These are phyloP conservation scores for Antechinus stuartii DNA, from an alignment of 2,113 vertebrate genomes.

Conservation along the genomic window DNA sequence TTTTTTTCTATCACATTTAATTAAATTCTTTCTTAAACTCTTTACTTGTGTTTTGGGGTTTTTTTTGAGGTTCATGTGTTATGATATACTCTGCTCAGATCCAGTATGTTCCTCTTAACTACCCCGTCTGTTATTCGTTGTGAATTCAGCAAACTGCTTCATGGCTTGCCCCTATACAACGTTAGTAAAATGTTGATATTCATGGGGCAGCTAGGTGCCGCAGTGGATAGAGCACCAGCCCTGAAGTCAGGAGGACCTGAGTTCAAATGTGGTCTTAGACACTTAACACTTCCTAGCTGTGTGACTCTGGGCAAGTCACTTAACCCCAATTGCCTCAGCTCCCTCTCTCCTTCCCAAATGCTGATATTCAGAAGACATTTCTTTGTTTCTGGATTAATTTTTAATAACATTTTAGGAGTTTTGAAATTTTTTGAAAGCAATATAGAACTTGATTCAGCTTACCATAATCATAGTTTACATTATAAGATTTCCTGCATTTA, in stretches of 20 bases:
- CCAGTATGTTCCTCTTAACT: background rate
- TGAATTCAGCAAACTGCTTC: background rate
- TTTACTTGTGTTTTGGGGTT: background rate
- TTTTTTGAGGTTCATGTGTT: background rate
- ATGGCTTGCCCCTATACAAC: too few relatives aligned
- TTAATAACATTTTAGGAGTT: background rate
- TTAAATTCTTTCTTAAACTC: background rate
- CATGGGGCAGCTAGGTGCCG: background rate
- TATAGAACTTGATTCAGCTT: background rate
- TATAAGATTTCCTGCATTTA: background rate
- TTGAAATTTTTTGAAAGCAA: background rate
- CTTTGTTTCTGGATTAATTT: background rate
- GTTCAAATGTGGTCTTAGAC: too few relatives aligned
- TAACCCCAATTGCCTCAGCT: too few relatives aligned
- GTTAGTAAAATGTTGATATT: background rate
- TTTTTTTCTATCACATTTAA: background rate
- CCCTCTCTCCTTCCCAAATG: background rate
- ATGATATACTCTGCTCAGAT: background rate
- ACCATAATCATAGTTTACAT: background rate
- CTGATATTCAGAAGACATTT: background rate
- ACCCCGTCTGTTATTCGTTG: background rate
- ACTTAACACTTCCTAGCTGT: too few relatives aligned
- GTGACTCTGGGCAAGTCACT: too few relatives aligned
- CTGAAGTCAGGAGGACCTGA: too few relatives aligned
- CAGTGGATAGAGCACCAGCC: too few relatives aligned